Percentiles rank a stretch among this genome's conserved stretches.
phyloP scores from a whole-genome alignment of 2,113 vertebrate species.

The Saguinus imperator region DNA sequence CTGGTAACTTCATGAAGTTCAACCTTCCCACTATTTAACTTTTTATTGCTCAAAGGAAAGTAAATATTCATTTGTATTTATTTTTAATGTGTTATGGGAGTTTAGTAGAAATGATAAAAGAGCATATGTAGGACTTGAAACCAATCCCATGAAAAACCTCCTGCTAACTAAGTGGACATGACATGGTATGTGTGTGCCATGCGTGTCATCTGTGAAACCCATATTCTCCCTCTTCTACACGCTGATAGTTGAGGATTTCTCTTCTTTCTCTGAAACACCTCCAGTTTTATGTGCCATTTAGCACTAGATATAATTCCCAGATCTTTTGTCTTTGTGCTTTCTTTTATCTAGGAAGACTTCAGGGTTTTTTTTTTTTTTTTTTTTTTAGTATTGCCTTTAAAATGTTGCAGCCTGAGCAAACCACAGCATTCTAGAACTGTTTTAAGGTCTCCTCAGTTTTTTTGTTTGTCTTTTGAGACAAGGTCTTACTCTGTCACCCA shows the following conservation, averaged over 20 bases:
- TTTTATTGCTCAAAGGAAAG: slow-evolving; percentile 26
- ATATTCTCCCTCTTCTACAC: not conserved
- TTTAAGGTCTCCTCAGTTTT: not conserved
- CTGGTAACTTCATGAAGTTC: not conserved
- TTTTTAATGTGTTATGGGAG: not conserved
- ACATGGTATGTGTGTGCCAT: fast-evolving
- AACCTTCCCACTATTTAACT: not conserved
- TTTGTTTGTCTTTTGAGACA: too few species aligned
- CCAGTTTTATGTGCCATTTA: not conserved
- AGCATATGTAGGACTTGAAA: not conserved
- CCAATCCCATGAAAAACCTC: not conserved
- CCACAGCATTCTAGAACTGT: not conserved
- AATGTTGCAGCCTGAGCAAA: not conserved
- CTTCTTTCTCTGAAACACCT: not conserved
- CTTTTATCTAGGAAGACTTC: not conserved
- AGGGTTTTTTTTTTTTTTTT: too few species aligned
- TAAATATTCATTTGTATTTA: not conserved
- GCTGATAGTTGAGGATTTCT: not conserved
- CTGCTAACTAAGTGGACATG: not conserved
- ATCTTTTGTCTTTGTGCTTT: not conserved
- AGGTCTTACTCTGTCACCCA: too few species aligned
- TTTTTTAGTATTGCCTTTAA: not conserved
- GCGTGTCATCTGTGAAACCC: not conserved
- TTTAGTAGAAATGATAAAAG: not conserved
- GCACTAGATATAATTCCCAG: not conserved